Conservation (phyloP, 1,140 invertebrate species). For the Aphelinus certus region DNA sequence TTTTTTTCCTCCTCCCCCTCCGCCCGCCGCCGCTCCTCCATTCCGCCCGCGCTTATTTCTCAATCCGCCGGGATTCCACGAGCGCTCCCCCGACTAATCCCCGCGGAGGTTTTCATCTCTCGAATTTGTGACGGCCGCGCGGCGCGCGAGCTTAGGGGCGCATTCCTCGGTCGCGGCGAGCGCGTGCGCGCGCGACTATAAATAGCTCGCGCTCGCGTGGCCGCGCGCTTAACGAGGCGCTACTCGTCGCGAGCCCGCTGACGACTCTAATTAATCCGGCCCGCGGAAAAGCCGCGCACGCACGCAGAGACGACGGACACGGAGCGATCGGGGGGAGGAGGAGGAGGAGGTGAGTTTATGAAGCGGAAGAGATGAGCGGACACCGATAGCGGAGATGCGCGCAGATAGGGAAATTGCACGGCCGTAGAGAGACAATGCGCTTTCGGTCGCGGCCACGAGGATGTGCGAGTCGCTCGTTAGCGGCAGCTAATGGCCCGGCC, state of each 20-base stretch:
- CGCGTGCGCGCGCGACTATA: too few relatives aligned
- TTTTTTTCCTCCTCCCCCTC: not conserved
- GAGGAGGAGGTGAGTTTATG: too few relatives aligned
- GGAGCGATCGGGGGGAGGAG: not conserved
- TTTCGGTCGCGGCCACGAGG: too few relatives aligned
- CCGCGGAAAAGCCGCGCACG: not conserved
- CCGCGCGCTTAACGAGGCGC: slow-evolving; percentile 48
- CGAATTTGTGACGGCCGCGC: slow-evolving; percentile 3
- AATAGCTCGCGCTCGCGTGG: too few relatives aligned
- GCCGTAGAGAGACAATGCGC: too few relatives aligned
- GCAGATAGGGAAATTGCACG: too few relatives aligned
- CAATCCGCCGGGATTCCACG: slow-evolving; percentile 25
- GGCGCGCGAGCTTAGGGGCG: too few relatives aligned
- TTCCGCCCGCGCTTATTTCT: slow-evolving; percentile 26
- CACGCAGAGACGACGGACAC: slow-evolving; percentile 8
- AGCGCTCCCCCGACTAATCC: not conserved
- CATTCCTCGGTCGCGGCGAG: too few relatives aligned
- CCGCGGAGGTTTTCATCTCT: not conserved
- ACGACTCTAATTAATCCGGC: slow-evolving; percentile 58
- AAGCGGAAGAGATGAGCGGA: slow-evolving; percentile 2
- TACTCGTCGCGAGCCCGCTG: slow-evolving; percentile 54
- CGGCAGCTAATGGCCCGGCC: not conserved
- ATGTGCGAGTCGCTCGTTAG: not conserved
- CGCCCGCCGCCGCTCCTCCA: not conserved
- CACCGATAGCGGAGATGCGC: not conserved